Evolutionary conservation across 2,113 vertebrate species (phyloP).

Genomic region (Scortum barcoo): DNA sequence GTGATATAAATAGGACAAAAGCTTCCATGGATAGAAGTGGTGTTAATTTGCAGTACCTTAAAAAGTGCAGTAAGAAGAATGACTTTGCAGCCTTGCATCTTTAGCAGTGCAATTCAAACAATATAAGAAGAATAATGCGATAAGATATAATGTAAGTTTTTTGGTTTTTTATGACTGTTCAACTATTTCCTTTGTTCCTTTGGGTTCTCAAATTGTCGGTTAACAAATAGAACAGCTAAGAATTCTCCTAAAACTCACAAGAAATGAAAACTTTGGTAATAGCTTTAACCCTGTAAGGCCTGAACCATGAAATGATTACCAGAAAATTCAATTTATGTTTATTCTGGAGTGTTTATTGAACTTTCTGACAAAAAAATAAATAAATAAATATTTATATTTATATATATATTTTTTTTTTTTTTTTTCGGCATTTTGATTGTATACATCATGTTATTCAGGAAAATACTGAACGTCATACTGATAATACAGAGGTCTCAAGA

Average conservation of each 20-base stretch:
- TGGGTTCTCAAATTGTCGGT: not conserved
- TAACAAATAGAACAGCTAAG: not conserved
- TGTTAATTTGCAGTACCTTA: not conserved
- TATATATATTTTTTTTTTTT: too few species aligned
- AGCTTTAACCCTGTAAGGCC: too few species aligned
- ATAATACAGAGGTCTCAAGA: too few species aligned
- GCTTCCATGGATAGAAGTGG: not conserved
- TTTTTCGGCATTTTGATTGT: too few species aligned
- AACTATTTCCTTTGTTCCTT: not conserved
- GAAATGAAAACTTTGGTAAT: too few species aligned
- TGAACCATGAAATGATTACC: too few species aligned
- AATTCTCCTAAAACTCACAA: not conserved
- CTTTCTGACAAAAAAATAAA: too few species aligned
- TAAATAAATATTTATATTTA: too few species aligned
- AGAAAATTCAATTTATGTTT: too few species aligned
- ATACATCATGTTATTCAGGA: too few species aligned
- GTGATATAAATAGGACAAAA: not conserved
- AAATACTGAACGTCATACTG: too few species aligned
- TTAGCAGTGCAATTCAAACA: not conserved
- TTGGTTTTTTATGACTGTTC: not conserved
- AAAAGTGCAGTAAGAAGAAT: not conserved
- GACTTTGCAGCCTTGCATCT: not conserved
- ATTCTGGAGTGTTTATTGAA: too few species aligned
- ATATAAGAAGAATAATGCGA: not conserved
- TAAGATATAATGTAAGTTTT: not conserved